phyloP scores from a whole-genome alignment of 92 coral and sea anemone species.

The Phenganax subtilis region DNA sequence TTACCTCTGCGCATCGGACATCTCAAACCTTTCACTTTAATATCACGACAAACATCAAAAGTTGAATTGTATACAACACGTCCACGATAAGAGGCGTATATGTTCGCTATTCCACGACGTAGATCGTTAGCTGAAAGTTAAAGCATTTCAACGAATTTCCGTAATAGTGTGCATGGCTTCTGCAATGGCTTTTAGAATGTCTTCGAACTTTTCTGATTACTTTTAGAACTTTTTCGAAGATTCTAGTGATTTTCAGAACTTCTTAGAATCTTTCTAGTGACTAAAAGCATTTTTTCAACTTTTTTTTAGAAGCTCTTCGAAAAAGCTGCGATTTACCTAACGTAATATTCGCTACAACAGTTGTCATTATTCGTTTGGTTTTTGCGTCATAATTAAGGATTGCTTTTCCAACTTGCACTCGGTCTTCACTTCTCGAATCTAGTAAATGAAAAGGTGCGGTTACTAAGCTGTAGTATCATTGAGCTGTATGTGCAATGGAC shows the following conservation, averaged over 20 bases:
- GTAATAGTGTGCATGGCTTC: too few relatives aligned
- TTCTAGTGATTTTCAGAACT: too few relatives aligned
- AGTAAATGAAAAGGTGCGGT: neutral
- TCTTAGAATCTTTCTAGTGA: too few relatives aligned
- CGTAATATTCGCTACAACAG: slow-evolving; percentile 30
- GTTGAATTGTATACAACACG: slow-evolving; percentile 29
- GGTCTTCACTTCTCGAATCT: slow-evolving; percentile 25
- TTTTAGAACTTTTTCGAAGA: too few relatives aligned
- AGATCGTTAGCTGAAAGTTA: slow-evolving; percentile 27
- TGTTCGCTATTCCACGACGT: slow-evolving; percentile 1
- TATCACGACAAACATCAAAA: slow-evolving; percentile 13
- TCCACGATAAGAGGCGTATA: slow-evolving; percentile 13
- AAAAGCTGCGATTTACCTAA: neutral
- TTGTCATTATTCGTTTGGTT: slow-evolving; percentile 11
- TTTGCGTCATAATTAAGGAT: slow-evolving; percentile 1
- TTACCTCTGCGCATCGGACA: slow-evolving; percentile 37
- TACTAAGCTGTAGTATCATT: neutral
- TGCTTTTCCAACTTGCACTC: slow-evolving; percentile 36
- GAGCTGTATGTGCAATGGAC: neutral
- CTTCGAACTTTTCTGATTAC: too few relatives aligned
- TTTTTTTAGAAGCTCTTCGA: too few relatives aligned
- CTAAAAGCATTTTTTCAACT: too few relatives aligned
- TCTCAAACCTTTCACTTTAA: slow-evolving; percentile 4
- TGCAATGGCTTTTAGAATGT: too few relatives aligned
- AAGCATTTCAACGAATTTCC: neutral